phyloP scores from a whole-genome alignment of 2,113 vertebrate species.

The Pogona vitticeps region DNA sequence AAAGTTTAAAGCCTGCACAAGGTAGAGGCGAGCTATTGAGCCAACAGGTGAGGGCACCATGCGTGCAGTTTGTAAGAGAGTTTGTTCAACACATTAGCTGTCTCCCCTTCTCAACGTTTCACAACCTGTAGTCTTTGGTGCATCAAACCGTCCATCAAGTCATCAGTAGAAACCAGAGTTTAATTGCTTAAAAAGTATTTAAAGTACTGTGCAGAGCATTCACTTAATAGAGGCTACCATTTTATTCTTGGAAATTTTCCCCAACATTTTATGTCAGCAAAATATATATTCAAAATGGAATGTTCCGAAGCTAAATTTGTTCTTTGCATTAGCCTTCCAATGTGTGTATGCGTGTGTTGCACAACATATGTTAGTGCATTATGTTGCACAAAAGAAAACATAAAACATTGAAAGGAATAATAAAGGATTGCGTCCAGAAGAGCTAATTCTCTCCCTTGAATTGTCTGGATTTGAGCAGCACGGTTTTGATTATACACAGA shows the following conservation, averaged over 20 bases:
- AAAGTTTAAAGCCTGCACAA: conserved; percentile 90
- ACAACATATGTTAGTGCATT: neutral
- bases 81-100: conserved; percentile 59
- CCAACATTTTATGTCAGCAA: neutral
- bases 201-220: neutral
- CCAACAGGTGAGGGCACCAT: conserved; percentile 63
- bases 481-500: no score
- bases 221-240: neutral
- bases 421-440: conserved; percentile 11
- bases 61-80: conserved; percentile 37
- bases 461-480: no score
- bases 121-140: conserved; percentile 38
- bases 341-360: neutral
- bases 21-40: conserved; percentile 82
- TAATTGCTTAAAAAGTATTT: conserved; percentile 36
- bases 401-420: conserved; percentile 12
- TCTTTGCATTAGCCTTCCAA: neutral
- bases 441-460: neutral
- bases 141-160: conserved; percentile 33
- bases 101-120: conserved; percentile 51
- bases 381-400: conserved; percentile 1
- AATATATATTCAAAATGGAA: conserved; percentile 18
- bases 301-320: conserved; percentile 2
- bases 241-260: neutral
- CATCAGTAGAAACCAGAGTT: conserved; percentile 21